phyloP scores from a whole-genome alignment of 2,113 vertebrate genomes.

The Desmodus rotundus region DNA sequence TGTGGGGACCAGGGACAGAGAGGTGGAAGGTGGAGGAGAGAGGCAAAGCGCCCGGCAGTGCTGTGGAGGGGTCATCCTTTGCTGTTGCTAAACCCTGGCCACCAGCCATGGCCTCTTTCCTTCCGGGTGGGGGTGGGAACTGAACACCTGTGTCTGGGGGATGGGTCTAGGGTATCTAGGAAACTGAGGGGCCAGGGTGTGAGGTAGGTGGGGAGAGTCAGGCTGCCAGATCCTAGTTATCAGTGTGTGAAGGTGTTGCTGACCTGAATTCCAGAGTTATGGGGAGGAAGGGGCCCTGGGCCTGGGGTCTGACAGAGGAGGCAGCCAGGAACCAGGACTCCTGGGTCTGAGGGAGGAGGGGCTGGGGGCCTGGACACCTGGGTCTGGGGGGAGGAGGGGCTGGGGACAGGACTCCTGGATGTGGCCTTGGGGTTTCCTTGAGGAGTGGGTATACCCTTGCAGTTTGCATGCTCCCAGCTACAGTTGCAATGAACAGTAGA shows the following conservation, averaged over 20 bases:
- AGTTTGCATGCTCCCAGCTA: background rate
- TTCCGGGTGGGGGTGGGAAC: background rate
- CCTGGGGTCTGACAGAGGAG: background rate
- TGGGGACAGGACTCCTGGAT: background rate
- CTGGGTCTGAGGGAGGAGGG: background rate
- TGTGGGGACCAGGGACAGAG: background rate
- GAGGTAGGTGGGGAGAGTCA: background rate
- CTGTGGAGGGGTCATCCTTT: background rate
- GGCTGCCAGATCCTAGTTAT: background rate
- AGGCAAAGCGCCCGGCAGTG: background rate
- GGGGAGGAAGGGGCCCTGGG: background rate
- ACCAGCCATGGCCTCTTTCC: background rate
- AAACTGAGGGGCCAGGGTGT: background rate
- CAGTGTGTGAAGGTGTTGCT: background rate
- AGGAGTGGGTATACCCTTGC: background rate
- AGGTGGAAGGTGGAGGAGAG: background rate
- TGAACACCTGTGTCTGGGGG: background rate
- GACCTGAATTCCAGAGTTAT: conserved; percentile 30
- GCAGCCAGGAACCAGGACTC: background rate
- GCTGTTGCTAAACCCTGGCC: background rate
- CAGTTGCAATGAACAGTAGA: background rate
- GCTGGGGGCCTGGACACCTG: too few relatives aligned
- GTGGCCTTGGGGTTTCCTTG: background rate
- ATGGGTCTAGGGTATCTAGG: background rate
- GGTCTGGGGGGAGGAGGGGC: background rate